phyloP scores from a whole-genome alignment of 2,797 vertebrate genomes.

The Channa striata region DNA sequence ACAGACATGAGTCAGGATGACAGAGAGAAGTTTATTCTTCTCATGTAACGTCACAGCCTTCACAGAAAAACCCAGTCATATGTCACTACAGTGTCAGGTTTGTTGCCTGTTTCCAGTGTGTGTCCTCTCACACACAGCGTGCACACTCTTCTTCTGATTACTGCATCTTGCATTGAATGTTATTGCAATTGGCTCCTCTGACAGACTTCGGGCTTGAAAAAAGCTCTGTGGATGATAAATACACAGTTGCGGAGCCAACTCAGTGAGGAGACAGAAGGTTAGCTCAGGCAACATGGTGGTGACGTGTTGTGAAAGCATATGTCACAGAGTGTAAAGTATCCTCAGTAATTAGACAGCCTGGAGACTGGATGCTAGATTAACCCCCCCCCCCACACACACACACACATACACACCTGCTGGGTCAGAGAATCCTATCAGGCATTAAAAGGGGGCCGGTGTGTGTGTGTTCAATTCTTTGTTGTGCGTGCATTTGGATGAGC shows the following conservation, averaged over 20 bases:
- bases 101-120: conserved; percentile 22
- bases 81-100: conserved; percentile 14
- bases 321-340: conserved; percentile 19
- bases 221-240: background rate
- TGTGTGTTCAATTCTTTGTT: background rate
- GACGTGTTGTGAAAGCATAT: conserved; percentile 32
- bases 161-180: conserved; percentile 41
- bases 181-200: background rate
- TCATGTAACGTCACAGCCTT: conserved; percentile 28
- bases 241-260: background rate
- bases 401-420: conserved; percentile 47
- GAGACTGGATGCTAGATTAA: conserved; percentile 25
- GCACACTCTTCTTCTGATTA: conserved; percentile 31
- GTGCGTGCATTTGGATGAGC: background rate
- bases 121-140: background rate
- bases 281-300: conserved; percentile 12
- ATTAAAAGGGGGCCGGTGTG: conserved; percentile 5
- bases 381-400: too few species aligned
- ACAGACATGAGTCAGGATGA: background rate
- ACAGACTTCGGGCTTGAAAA: background rate
- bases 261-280: conserved; percentile 12
- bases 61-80: conserved; percentile 25
- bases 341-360: conserved; percentile 58
- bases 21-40: conserved; percentile 21
- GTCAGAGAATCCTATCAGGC: conserved; percentile 55